Conservation (phyloP, 1,140 invertebrate species). For the Papilio xuthus region DNA sequence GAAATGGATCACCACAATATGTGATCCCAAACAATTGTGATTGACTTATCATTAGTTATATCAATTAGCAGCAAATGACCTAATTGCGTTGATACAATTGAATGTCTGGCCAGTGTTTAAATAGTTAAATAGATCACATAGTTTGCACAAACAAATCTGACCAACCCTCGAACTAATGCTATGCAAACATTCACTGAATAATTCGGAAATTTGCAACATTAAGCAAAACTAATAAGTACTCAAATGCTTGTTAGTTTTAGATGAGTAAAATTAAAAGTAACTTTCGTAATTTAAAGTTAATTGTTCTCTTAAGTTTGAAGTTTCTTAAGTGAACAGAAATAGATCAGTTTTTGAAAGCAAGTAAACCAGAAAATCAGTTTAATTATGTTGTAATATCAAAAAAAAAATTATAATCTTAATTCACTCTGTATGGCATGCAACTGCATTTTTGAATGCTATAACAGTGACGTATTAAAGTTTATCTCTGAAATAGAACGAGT, state of each 20-base stretch:
- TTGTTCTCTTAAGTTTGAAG: background rate
- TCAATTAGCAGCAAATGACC: constrained; percentile 38
- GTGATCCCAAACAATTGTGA: background rate
- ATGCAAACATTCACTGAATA: background rate
- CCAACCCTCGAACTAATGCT: constrained; percentile 8
- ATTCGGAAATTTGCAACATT: background rate
- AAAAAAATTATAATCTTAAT: background rate
- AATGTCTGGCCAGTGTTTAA: constrained; percentile 28
- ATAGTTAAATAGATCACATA: constrained; percentile 6
- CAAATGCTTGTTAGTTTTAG: background rate
- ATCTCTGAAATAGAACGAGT: constrained; percentile 15
- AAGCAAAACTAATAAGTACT: background rate
- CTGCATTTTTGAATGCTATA: background rate
- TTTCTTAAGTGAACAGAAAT: too few species aligned
- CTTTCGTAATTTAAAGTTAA: too few species aligned
- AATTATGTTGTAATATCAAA: background rate
- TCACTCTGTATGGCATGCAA: background rate
- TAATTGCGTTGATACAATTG: constrained; percentile 36
- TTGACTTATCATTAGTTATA: constrained; percentile 35
- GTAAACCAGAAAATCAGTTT: too few species aligned
- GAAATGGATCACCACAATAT: background rate
- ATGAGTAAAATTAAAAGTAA: background rate
- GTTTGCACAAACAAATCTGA: constrained; percentile 5
- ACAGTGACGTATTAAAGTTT: constrained; percentile 23
- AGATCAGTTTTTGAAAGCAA: too few species aligned